These are phyloP conservation scores for Chlorodrepanis virens DNA, from an alignment of 2,113 vertebrate species.

Conservation along the genomic window DNA sequence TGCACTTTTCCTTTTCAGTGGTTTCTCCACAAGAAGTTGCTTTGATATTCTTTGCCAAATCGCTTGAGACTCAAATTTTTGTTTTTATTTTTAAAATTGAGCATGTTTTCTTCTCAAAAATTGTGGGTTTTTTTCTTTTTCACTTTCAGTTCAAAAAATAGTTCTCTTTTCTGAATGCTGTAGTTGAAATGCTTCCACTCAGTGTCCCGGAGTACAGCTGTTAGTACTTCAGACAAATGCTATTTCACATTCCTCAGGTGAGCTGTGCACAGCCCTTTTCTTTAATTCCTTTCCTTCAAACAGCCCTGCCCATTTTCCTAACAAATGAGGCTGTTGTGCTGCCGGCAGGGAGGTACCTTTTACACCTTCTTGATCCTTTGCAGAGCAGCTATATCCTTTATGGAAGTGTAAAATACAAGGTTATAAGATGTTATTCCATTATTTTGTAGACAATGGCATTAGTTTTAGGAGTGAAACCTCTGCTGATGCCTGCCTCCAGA, in stretches of 20 bases:
- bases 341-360: not conserved
- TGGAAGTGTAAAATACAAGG: not conserved
- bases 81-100: not conserved
- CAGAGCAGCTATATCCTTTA: not conserved
- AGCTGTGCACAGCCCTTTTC: not conserved
- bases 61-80: not conserved
- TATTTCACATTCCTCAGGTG: not conserved
- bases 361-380: not conserved
- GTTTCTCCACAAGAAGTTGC: not conserved
- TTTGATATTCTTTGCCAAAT: not conserved
- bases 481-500: rapidly evolving
- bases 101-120: not conserved
- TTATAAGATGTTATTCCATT: rapidly evolving
- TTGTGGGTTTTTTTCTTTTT: not conserved
- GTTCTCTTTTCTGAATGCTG: not conserved
- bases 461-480: not conserved
- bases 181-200: not conserved
- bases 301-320: not conserved
- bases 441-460: not conserved
- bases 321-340: not conserved
- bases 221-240: not conserved
- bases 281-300: not conserved
- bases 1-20: not conserved
- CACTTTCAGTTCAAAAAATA: not conserved
- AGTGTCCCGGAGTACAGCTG: not conserved